These are phyloP conservation scores for Odobenus rosmarus DNA, from an alignment of 2,113 vertebrate species.

Conservation along the genomic window DNA sequence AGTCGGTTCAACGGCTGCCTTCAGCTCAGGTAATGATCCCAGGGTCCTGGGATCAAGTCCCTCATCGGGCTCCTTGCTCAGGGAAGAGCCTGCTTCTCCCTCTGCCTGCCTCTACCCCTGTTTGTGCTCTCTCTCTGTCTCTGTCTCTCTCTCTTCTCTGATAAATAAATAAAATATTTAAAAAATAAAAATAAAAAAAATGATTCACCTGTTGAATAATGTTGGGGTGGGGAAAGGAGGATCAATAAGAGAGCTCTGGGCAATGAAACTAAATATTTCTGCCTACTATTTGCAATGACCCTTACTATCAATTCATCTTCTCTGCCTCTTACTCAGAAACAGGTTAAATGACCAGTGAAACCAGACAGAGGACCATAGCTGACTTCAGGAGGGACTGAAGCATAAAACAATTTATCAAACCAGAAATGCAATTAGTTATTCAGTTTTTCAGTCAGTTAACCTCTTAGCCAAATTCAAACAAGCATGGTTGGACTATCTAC, in stretches of 20 bases:
- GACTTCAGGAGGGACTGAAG: not conserved
- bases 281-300: not conserved
- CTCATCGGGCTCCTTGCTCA: no score
- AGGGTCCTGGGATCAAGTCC: no score
- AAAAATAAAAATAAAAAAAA: no score
- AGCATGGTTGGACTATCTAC: not conserved
- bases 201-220: not conserved
- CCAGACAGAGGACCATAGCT: not conserved
- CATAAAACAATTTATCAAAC: not conserved
- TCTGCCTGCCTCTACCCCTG: no score
- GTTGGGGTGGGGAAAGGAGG: not conserved
- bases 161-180: no score
- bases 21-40: no score
- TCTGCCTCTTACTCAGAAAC: not conserved
- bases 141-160: no score
- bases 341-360: not conserved
- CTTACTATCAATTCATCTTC: not conserved
- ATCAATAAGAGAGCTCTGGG: not conserved
- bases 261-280: not conserved
- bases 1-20: no score
- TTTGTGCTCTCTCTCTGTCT: no score
- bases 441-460: not conserved
- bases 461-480: slow-evolving; percentile 23
- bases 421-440: not conserved
- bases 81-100: no score